Conservation (phyloP, 2,888 invertebrate species). For the Agelastica alni region DNA sequence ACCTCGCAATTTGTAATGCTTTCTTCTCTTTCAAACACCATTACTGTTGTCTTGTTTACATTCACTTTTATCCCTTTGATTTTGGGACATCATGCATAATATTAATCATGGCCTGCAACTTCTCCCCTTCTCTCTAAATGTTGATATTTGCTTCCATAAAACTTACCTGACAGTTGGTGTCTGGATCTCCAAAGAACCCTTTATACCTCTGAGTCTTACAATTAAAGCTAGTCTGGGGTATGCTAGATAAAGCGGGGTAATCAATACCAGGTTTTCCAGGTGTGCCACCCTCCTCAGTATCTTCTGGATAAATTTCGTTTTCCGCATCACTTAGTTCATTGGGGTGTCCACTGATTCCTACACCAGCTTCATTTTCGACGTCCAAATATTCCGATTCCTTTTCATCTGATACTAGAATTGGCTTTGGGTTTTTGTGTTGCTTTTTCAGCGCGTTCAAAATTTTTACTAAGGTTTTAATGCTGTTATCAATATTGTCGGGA, state of each 20-base stretch:
- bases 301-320: constrained; percentile 49
- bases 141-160: too few species aligned
- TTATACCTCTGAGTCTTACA: constrained; percentile 87
- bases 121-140: too few species aligned
- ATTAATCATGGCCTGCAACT: too few species aligned
- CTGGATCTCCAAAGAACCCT: constrained; percentile 88
- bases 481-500: constrained; percentile 77
- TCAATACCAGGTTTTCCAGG: constrained; percentile 76
- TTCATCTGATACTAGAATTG: constrained; percentile 53
- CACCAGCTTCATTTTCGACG: constrained; percentile 49
- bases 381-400: constrained; percentile 26
- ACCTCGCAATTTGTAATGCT: too few species aligned
- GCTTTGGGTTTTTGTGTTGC: constrained; percentile 52
- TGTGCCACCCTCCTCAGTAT: constrained; percentile 63
- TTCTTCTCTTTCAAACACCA: too few species aligned
- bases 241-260: constrained; percentile 76
- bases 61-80: too few species aligned
- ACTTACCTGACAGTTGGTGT: constrained; percentile 79
- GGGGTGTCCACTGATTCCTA: constrained; percentile 37
- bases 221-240: constrained; percentile 77
- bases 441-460: constrained; percentile 72
- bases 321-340: constrained; percentile 43
- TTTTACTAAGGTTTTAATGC: constrained; percentile 75
- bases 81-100: too few species aligned
- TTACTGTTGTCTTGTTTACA: too few species aligned